Evolutionary conservation across 2,888 invertebrate species (phyloP).

Genomic region (Zaprionus bogoriensis): DNA sequence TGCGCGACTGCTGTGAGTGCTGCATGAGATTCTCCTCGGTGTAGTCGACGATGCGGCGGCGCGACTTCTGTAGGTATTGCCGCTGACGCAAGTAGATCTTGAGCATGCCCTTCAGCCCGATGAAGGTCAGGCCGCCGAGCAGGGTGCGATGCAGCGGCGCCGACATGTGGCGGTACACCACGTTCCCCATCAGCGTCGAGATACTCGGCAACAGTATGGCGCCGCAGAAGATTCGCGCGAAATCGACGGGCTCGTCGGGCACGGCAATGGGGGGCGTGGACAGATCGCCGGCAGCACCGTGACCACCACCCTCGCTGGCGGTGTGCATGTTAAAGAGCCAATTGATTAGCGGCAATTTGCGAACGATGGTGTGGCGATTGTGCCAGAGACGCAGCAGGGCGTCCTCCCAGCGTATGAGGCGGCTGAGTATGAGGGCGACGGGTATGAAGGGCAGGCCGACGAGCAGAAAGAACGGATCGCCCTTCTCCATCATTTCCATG

Average conservation of each 20-base stretch:
- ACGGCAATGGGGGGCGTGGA: conserved; percentile 85
- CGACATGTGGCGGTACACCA: conserved; percentile 92
- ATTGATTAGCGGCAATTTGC: conserved; percentile 87
- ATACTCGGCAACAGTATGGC: conserved; percentile 96
- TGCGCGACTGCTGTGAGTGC: background rate
- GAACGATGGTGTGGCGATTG: conserved; percentile 84
- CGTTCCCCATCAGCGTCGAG: conserved; percentile 94
- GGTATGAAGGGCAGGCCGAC: conserved; percentile 97
- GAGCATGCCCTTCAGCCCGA: conserved; percentile 94
- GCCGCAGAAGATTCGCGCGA: conserved; percentile 95
- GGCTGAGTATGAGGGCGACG: conserved; percentile 93
- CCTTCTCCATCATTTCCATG: conserved; percentile 94
- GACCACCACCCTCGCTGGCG: too few species aligned
- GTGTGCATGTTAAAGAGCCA: too few species aligned
- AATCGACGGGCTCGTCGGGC: conserved; percentile 89
- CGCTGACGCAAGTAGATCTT: conserved; percentile 98
- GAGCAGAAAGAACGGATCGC: conserved; percentile 94
- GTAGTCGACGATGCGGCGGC: conserved; percentile 94
- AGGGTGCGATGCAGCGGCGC: conserved; percentile 95
- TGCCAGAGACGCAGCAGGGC: conserved; percentile 91
- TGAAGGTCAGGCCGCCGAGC: conserved; percentile 95
- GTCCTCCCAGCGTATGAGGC: conserved; percentile 98
- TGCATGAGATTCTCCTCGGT: conserved; percentile 85
- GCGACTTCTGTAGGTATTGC: conserved; percentile 93
- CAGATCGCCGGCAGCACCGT: conserved; percentile 80